Conservation (phyloP, 1,140 invertebrate species). For the Microvelia longipes region DNA sequence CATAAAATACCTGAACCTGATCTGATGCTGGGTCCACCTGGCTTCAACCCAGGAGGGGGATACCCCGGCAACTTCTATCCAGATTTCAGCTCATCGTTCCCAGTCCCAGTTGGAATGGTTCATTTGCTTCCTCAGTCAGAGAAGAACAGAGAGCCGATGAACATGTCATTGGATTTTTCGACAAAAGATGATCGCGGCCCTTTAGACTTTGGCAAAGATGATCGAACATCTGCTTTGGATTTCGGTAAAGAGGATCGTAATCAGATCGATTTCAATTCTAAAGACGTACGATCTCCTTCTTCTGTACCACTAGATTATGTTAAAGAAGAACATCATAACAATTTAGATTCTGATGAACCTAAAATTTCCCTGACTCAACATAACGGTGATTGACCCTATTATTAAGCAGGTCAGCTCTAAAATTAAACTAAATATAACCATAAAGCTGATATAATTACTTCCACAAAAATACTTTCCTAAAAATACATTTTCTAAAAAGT, state of each 20-base stretch:
- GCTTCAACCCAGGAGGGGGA: slow-evolving; percentile 43
- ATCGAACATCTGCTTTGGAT: background rate
- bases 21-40: slow-evolving; percentile 27
- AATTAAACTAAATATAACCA: slow-evolving; percentile 4
- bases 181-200: slow-evolving; percentile 6
- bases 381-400: slow-evolving; percentile 10
- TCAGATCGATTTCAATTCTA: background rate
- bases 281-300: slow-evolving; percentile 10
- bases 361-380: slow-evolving; percentile 11
- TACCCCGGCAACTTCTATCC: slow-evolving; percentile 55
- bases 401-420: slow-evolving; percentile 16
- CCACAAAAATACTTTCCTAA: slow-evolving; percentile 2
- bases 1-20: slow-evolving; percentile 24
- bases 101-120: slow-evolving; percentile 66
- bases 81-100: slow-evolving; percentile 58
- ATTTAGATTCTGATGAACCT: slow-evolving; percentile 13
- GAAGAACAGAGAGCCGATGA: slow-evolving; percentile 35
- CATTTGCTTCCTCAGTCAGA: slow-evolving; percentile 61
- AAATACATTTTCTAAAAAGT: background rate
- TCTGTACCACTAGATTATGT: slow-evolving; percentile 17
- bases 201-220: slow-evolving; percentile 13
- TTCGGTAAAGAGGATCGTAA: background rate
- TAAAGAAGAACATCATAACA: slow-evolving; percentile 16
- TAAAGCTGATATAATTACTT: background rate
- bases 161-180: slow-evolving; percentile 5